phyloP scores from a whole-genome alignment of 2,888 invertebrate species.

The Lamellibrachia satsuma region DNA sequence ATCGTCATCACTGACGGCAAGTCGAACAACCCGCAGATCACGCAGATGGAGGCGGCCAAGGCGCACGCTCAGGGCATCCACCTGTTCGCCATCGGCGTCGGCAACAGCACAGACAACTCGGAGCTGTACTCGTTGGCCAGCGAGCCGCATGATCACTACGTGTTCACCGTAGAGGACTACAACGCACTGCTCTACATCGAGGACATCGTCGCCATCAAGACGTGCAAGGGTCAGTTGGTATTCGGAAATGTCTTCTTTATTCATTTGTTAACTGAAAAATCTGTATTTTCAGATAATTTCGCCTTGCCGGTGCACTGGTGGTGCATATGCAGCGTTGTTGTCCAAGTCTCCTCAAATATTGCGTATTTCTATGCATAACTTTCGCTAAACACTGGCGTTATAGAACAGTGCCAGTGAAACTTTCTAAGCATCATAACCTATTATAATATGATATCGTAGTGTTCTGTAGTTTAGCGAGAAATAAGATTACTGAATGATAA shows the following conservation, averaged over 20 bases:
- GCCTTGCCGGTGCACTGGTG: not conserved
- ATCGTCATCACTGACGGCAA: constrained; percentile 44
- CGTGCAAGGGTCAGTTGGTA: constrained; percentile 36
- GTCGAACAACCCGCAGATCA: constrained; percentile 38
- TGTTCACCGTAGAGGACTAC: constrained; percentile 49
- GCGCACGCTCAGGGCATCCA: constrained; percentile 33
- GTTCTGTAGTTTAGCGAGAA: not conserved
- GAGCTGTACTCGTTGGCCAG: constrained; percentile 48
- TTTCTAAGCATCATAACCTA: not conserved
- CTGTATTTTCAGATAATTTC: not conserved
- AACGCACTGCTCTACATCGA: constrained; percentile 46
- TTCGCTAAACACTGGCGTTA: not conserved
- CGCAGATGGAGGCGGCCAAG: constrained; percentile 35
- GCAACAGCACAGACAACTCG: constrained; percentile 42
- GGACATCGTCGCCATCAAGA: constrained; percentile 41
- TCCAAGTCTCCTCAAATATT: not conserved
- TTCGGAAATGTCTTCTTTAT: not conserved
- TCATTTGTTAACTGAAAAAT: not conserved
- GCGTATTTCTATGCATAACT: not conserved
- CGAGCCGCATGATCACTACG: constrained; percentile 45
- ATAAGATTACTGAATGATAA: not conserved
- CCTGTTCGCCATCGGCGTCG: constrained; percentile 52
- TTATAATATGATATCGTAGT: not conserved
- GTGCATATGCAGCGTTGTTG: not conserved
- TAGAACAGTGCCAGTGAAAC: not conserved